Evolutionary conservation across 2,113 vertebrate species (phyloP).

Genomic region (Tympanuchus pallidicinctus): DNA sequence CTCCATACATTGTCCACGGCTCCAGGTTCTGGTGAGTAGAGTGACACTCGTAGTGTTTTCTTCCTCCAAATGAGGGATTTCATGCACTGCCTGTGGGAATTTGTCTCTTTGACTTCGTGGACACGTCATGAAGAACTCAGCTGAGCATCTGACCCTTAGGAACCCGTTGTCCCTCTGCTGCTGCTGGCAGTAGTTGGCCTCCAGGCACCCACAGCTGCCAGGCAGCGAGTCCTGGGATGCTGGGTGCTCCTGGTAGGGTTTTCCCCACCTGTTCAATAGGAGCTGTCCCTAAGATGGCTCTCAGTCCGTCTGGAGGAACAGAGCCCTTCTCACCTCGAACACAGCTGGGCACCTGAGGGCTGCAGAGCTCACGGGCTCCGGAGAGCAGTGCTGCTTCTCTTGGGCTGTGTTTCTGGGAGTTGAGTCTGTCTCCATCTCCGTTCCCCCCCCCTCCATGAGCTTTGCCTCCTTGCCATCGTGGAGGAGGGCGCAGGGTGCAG

Average conservation of each 20-base stretch:
- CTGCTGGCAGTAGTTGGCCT: accelerated
- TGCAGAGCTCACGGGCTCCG: background rate
- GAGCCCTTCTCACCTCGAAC: background rate
- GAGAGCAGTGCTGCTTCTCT: accelerated
- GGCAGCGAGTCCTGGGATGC: background rate
- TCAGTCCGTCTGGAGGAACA: accelerated
- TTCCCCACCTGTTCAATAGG: background rate
- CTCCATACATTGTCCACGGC: constrained; percentile 96
- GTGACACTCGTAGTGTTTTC: background rate
- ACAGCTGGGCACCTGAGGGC: background rate
- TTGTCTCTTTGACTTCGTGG: background rate
- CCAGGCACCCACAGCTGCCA: background rate
- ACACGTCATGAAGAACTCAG: accelerated
- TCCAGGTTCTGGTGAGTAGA: constrained; percentile 95
- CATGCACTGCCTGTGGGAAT: background rate
- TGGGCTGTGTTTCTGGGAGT: background rate
- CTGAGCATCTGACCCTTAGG: background rate
- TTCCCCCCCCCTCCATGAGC: background rate
- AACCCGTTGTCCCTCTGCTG: background rate
- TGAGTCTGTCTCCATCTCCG: no score
- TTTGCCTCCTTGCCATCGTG: accelerated
- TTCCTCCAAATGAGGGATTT: background rate
- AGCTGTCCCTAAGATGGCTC: background rate
- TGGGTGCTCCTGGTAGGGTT: background rate
- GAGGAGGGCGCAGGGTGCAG: no score